Evolutionary conservation across 2,113 vertebrate species (phyloP), one percentile per base, ranked within the genome.

Genomic region (Thunnus maccoyii): DNA sequence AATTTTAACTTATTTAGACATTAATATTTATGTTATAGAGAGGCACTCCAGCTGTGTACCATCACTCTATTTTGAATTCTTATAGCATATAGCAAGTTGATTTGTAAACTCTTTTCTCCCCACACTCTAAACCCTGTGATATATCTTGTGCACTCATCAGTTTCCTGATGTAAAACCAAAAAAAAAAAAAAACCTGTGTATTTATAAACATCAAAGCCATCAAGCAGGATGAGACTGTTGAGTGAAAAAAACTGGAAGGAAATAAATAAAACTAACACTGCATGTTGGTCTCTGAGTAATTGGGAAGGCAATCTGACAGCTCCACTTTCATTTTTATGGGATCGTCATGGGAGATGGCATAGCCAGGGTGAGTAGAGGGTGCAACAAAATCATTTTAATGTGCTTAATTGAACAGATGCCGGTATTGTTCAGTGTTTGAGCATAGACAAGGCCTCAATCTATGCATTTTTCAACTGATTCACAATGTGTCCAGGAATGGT

Each of bases 331-430:
- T 71, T 77, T 52, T 25, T 25, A 71, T 80, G 69, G 51, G 36
- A 66, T 64, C 0, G 48, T 79, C 54, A 8, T 46, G 65, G 66
- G 76, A 80, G 57, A 77, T 3, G 57, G 20, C 46, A 57, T 22
- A 32, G 52, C 44, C 11, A 30, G 56, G 65, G n/a, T 14, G 64
- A 82, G 54, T 17, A 18, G 62, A 82, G 64, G 18, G 65, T 70
- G 76, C 56, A 62, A 70, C 50, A 62, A 74, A 68, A 73, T 78
- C 18, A 72, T 87, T 83, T 80, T 63, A 84, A 82, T 83, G 65
- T 76, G 57, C 54, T 67, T 81, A 74, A 80, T 63, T 84, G 69
- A 80, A 83, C 75, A 86, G 72, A 86, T 64, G 77, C 60, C 78
- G 27, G 14, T 22, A 25, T 44, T 17, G 36, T 51, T 74, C 16